These are phyloP conservation scores for Camponotus floridanus DNA, from an alignment of 1,140 invertebrate species.

Conservation along the genomic window DNA sequence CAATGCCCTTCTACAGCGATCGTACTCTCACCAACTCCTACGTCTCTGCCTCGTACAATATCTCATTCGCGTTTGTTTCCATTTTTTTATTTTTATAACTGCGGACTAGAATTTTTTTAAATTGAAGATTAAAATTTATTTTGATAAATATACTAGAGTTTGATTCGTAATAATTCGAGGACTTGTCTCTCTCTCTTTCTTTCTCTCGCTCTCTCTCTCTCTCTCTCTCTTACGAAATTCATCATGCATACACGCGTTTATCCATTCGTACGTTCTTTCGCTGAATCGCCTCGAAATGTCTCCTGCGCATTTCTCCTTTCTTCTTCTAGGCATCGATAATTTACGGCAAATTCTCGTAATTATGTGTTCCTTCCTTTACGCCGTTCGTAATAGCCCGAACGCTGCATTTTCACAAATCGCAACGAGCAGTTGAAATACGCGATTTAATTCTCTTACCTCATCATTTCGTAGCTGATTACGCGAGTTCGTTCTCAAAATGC, in stretches of 20 bases:
- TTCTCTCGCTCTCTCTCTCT: constrained; percentile 69
- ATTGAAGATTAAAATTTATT: constrained; percentile 85
- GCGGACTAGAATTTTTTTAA: constrained; percentile 84
- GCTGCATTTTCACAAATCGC: constrained; percentile 59
- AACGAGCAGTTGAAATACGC: constrained; percentile 1
- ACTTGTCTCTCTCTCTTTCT: constrained; percentile 68
- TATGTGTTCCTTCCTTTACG: constrained; percentile 55
- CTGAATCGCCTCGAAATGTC: constrained; percentile 63
- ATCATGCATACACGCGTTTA: constrained; percentile 45
- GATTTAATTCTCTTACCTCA: constrained; percentile 5
- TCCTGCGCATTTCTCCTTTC: constrained; percentile 48
- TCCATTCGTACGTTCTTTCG: constrained; percentile 63
- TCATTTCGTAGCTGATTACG: constrained; percentile 20
- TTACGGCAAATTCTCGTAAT: constrained; percentile 70
- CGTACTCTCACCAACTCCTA: constrained; percentile 37
- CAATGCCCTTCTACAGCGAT: constrained; percentile 81
- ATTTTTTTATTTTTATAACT: constrained; percentile 75
- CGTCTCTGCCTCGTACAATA: constrained; percentile 3
- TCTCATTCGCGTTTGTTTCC: constrained; percentile 1
- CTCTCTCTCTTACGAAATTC: constrained; percentile 64
- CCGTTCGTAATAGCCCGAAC: constrained; percentile 37
- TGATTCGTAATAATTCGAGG: constrained; percentile 83
- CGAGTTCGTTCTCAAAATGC: constrained; percentile 8
- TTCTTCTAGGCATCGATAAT: constrained; percentile 71
- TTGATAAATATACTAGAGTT: constrained; percentile 84